These are phyloP conservation scores for Escarpia spicata DNA, from an alignment of 2,888 invertebrate genomes.

Conservation along the genomic window DNA sequence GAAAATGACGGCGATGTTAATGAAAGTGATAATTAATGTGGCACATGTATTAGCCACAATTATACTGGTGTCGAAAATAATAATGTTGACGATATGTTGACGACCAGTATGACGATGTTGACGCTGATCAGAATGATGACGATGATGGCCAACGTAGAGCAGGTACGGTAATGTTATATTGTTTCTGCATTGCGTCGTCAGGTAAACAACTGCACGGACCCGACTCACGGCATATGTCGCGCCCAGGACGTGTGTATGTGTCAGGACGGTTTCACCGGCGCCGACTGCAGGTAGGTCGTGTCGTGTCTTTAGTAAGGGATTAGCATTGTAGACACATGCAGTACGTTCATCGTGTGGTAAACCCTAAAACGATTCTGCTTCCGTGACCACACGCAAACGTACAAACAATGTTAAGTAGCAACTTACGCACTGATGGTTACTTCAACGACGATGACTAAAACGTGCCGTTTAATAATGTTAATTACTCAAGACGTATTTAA, in stretches of 20 bases:
- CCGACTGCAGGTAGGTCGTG: neutral
- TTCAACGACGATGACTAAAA: too few species aligned
- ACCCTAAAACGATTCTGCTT: too few species aligned
- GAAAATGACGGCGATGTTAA: neutral
- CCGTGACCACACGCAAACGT: too few species aligned
- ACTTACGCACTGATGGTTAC: too few species aligned
- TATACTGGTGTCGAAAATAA: neutral
- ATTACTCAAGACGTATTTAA: too few species aligned
- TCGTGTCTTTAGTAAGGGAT: neutral
- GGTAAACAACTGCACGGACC: slow-evolving; percentile 11
- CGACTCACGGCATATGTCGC: neutral
- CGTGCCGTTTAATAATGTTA: too few species aligned
- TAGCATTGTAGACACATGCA: too few species aligned
- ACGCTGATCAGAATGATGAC: neutral
- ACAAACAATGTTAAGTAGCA: too few species aligned
- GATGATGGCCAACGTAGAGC: neutral
- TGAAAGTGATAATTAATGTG: neutral
- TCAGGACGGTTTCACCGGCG: neutral
- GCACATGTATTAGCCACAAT: neutral
- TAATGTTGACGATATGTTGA: neutral
- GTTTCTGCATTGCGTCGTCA: neutral
- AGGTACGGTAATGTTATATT: neutral
- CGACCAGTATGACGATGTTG: neutral
- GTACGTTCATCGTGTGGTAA: too few species aligned
- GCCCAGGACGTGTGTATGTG: neutral